These are phyloP conservation scores for Cygnus buccinator DNA, from an alignment of 2,113 vertebrate genomes.

Conservation along the genomic window DNA sequence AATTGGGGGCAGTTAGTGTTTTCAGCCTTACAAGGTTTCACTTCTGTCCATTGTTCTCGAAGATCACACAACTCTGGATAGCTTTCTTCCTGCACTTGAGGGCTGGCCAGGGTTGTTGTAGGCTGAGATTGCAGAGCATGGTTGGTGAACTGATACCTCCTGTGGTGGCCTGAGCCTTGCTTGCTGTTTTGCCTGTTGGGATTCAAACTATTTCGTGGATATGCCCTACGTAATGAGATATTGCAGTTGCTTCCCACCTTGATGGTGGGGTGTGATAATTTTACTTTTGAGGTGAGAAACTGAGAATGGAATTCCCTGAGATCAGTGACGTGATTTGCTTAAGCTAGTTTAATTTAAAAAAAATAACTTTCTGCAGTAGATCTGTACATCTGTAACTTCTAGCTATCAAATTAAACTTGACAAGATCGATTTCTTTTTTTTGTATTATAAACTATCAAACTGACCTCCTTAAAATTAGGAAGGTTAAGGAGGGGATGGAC, in stretches of 20 bases:
- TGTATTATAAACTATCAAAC: background rate
- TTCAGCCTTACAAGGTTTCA: background rate
- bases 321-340: background rate
- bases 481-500: background rate
- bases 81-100: background rate
- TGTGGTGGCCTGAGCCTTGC: background rate
- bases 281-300: background rate
- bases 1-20: background rate
- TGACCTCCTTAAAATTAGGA: background rate
- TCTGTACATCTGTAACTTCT: background rate
- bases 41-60: background rate
- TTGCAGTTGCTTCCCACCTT: background rate
- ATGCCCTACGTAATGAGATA: background rate
- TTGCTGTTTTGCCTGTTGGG: background rate
- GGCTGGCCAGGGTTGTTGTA: background rate
- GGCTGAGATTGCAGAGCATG: rapidly evolving
- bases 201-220: background rate
- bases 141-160: background rate
- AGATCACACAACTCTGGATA: background rate
- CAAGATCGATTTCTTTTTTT: too few relatives aligned
- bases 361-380: background rate
- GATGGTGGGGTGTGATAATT: background rate
- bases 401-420: background rate
- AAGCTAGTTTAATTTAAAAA: background rate
- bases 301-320: background rate